Base-by-base conservation (phyloP, 1,140 invertebrate species). In the Drosophila lini region DNA sequence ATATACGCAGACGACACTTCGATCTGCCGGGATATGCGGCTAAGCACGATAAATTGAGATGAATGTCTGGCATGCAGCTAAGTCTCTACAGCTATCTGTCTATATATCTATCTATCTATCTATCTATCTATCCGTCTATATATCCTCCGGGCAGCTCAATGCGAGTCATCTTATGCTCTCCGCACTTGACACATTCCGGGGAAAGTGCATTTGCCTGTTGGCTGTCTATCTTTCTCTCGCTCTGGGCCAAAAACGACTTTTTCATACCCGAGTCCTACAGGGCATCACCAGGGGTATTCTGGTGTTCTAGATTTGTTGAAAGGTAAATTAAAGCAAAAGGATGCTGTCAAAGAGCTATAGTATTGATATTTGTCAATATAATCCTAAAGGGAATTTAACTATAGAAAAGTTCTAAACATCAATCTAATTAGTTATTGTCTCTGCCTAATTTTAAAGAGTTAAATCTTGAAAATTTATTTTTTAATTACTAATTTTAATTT, bases 31-130 rank as follows among this genome's bases (percentile, higher is more conserved):
- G 63, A 62, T 77, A 79, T 80, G 60, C 76, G 70, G 65, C 84
- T 89, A 83, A 78, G 74, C 64, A 69, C 80, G 77, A 89, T 81
- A 89, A 89, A 89, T 89, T 89, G 80, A 89, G 84, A 89, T 84
- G 84, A 89, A 89, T 89, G 83, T 74, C 70, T 79, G 74, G 57
- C 70, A 71, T 70, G 75, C 74, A 70, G 56, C 75, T 71, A 78
- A 78, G 74, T 62, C 56, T 61, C 63, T 61, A 50, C 56, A 69
- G 64, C 74, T 64, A 57, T 75, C 70, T 62, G 44, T 70, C 48
- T 47, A 74, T 61, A 60, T 62, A 62, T 71, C 65, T 45, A 52
- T 69, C 44, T 59, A 69, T 71, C 44, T 41, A 32, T 61, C 34
- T 28, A 31, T 48, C 47, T 52, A 64, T 62, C 44, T 59, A 62